phyloP scores from a whole-genome alignment of 2,113 vertebrate genomes.

The Oryzias curvinotus region DNA sequence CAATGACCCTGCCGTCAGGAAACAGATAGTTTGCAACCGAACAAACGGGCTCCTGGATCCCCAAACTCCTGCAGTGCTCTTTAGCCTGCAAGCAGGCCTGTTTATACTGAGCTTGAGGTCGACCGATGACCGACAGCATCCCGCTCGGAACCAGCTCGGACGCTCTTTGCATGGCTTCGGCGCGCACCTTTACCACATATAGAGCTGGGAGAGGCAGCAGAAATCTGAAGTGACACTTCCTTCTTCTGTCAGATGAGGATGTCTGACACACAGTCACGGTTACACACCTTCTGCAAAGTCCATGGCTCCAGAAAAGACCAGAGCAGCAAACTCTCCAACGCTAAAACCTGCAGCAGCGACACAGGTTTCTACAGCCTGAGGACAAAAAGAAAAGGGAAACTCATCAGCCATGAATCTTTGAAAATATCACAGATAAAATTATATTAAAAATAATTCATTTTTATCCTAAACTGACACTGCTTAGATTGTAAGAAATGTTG shows the following conservation, averaged over 20 bases:
- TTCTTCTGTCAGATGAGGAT: background rate
- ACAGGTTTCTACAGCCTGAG: slow-evolving; percentile 88
- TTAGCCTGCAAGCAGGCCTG: slow-evolving; percentile 85
- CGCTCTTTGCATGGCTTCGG: slow-evolving; percentile 92
- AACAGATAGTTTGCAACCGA: slow-evolving; percentile 90
- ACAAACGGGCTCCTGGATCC: slow-evolving; percentile 85
- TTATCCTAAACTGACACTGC: too few species aligned
- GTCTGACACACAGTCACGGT: background rate
- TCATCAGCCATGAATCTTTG: too few species aligned
- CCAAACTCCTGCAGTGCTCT: slow-evolving; percentile 83
- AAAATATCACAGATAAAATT: too few species aligned
- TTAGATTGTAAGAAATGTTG: too few species aligned
- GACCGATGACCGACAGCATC: slow-evolving; percentile 89
- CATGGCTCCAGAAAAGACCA: slow-evolving; percentile 92
- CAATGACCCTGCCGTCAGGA: slow-evolving; percentile 91
- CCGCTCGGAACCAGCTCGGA: slow-evolving; percentile 84
- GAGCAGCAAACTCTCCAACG: slow-evolving; percentile 92
- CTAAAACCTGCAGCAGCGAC: slow-evolving; percentile 93
- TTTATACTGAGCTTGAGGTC: slow-evolving; percentile 78
- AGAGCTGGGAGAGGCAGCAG: slow-evolving; percentile 75
- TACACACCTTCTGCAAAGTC: slow-evolving; percentile 87
- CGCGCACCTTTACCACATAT: slow-evolving; percentile 88
- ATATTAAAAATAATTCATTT: too few species aligned
- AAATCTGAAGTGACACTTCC: background rate
- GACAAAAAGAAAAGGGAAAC: background rate